Conservation (phyloP, 2,113 vertebrate species). For the Herpailurus yagouaroundi region DNA sequence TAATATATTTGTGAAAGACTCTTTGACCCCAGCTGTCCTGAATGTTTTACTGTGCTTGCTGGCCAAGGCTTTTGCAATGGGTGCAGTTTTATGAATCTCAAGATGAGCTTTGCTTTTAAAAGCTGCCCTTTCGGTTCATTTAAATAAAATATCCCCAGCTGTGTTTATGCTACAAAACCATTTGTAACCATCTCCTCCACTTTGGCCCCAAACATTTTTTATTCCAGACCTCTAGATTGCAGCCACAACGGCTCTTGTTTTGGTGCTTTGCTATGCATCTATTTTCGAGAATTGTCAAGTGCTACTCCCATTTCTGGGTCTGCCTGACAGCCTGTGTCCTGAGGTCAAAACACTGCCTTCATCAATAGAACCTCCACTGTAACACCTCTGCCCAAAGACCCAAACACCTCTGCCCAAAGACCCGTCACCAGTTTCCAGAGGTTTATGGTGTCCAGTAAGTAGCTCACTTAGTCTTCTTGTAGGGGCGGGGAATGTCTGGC, state of each 20-base stretch:
- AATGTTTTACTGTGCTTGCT: slow-evolving; percentile 69
- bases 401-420: neutral
- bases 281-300: neutral
- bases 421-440: neutral
- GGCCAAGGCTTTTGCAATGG: slow-evolving; percentile 50
- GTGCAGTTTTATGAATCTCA: slow-evolving; percentile 63
- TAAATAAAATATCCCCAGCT: slow-evolving; percentile 66
- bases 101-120: slow-evolving; percentile 62
- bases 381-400: neutral
- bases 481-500: neutral
- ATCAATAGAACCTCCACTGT: too few relatives aligned
- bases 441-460: neutral
- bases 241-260: neutral
- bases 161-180: slow-evolving; percentile 53
- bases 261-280: neutral
- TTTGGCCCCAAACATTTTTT: slow-evolving; percentile 21
- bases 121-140: slow-evolving; percentile 53
- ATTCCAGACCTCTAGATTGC: neutral
- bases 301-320: neutral
- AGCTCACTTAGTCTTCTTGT: rapidly evolving
- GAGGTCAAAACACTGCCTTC: neutral
- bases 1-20: slow-evolving; percentile 66
- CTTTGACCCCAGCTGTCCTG: slow-evolving; percentile 71
- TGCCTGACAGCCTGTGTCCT: neutral
- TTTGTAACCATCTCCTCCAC: slow-evolving; percentile 54